phyloP scores from a whole-genome alignment of 2,797 vertebrate species.

The Diplodus sargus region DNA sequence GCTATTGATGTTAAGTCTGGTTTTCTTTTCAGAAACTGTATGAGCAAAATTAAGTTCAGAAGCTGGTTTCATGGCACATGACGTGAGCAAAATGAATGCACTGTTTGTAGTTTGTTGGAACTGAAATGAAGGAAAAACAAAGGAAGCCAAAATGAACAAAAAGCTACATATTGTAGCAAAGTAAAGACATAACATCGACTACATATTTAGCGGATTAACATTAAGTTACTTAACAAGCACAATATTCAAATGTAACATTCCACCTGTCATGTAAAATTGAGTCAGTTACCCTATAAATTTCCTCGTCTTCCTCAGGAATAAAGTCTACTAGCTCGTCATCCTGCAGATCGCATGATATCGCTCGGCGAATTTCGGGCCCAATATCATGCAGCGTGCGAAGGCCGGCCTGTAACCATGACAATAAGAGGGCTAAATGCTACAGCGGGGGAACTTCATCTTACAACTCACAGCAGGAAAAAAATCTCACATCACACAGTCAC shows the following conservation, averaged over 20 bases:
- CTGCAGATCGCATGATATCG: conserved; percentile 99
- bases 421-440: conserved; percentile 78
- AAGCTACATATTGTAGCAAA: conserved; percentile 38
- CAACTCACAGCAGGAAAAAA: conserved; percentile 60
- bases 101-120: conserved; percentile 60
- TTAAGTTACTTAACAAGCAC: conserved; percentile 33
- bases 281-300: conserved; percentile 98
- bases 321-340: conserved; percentile 98
- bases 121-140: conserved; percentile 69
- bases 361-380: conserved; percentile 99
- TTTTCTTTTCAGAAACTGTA: conserved; percentile 67
- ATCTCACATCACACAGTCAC: conserved; percentile 64
- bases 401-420: conserved; percentile 96
- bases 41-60: conserved; percentile 80
- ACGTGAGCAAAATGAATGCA: conserved; percentile 69
- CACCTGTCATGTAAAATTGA: conserved; percentile 73
- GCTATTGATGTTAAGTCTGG: conserved; percentile 76
- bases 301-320: conserved; percentile 97
- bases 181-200: conserved; percentile 33
- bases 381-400: conserved; percentile 99
- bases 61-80: conserved; percentile 82
- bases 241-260: conserved; percentile 51
- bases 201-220: conserved; percentile 38
- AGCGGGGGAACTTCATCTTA: conserved; percentile 66
- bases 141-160: conserved; percentile 51